Conservation (phyloP, 2,113 vertebrate genomes). For the Dasyprocta punctata region DNA sequence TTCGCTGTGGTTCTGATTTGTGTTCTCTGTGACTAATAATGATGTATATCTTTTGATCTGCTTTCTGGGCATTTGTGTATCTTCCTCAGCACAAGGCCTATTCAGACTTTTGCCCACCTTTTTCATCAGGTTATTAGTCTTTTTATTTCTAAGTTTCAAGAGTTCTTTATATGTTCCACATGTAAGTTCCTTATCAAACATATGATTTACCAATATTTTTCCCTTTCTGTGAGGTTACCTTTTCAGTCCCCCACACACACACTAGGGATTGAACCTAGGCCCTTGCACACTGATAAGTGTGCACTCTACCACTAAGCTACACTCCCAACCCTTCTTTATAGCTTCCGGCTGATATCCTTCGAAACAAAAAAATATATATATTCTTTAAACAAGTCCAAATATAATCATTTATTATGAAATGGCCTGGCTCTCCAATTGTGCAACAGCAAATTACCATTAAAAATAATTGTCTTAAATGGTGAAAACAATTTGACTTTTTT, state of each 20-base stretch:
- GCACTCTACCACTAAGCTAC: background rate
- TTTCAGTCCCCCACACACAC: background rate
- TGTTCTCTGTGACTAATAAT: background rate
- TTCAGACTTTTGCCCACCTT: background rate
- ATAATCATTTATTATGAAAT: too few species aligned
- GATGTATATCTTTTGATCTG: background rate
- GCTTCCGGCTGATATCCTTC: background rate
- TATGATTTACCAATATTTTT: background rate
- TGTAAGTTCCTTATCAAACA: background rate
- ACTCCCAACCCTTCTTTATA: background rate
- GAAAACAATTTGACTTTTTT: too few species aligned
- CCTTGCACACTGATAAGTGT: background rate
- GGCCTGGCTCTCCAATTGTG: too few species aligned
- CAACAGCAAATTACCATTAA: too few species aligned
- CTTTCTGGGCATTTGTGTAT: background rate
- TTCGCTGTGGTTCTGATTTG: background rate
- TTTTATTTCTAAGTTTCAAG: background rate
- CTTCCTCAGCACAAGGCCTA: background rate
- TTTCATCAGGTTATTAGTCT: background rate
- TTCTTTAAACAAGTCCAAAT: too few species aligned
- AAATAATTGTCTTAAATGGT: too few species aligned
- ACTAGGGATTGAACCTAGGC: background rate
- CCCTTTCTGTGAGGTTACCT: background rate
- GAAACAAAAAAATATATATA: background rate
- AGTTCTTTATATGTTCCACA: background rate